Base-by-base conservation (phyloP, 2,797 vertebrate genomes). In the Ptychobarbus kaznakovi region DNA sequence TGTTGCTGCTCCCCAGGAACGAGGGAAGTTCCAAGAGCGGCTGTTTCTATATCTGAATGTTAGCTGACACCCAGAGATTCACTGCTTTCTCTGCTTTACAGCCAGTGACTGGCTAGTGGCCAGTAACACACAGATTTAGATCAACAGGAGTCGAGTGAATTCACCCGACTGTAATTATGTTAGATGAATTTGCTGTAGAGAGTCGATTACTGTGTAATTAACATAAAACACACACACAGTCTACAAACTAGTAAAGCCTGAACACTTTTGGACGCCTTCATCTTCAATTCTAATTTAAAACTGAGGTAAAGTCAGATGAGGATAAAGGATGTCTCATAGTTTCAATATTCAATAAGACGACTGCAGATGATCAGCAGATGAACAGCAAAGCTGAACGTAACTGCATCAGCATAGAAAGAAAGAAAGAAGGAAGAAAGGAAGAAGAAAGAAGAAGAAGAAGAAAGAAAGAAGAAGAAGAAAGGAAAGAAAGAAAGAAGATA, bases 61-160 rank as follows among this genome's bases (percentile, higher is more conserved):
- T 92, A 91, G 91, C 91, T 93, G 92, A 94, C 92, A 93, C 92
- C 87, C 91, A 92, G 85, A 91, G 86, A 82, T 90, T 90, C 89
- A 84, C 78, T 87, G 42, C 63, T 90, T 88, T 80, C 84, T 83
- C 84, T 85, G 58, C 79, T 73, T 91, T 68, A 84, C 89, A 92
- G 87, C 88, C 90, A 91, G 63, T 85, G 65, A 80, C 90, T 90
- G 81, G 90, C 58, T 68, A 76, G 44, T 53, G 73, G 82, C 73
- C 75, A 87, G 83, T 87, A 90, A 86, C 58, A 85, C 79, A 77
- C 72, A 85, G 49, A 78, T 53, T 77, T 63, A 81, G 80, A 85
- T 72, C 79, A 79, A 56, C 44, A 82, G 80, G 80, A 76, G 76
- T 83, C n/a, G 28, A 72, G 75, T 74, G 66, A 81, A 72, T 68